Base-by-base conservation (phyloP, 2,113 vertebrate species). In the Takifugu bimaculatus region DNA sequence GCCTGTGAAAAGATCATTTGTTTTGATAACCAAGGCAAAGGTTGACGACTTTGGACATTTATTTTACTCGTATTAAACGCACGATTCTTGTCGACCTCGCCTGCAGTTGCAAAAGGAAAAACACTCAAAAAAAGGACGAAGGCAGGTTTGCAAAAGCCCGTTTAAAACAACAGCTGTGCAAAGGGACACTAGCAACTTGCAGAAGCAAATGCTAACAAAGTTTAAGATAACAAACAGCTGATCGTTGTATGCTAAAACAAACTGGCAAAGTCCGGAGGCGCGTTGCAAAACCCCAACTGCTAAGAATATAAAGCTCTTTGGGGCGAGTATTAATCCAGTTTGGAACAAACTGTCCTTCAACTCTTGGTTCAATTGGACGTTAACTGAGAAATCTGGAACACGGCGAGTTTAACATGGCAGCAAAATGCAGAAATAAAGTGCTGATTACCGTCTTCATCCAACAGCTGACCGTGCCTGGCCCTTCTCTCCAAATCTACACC, bases 381-480 rank as follows among this genome's bases (percentile, higher is more conserved):
- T 0, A 5, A 49, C 13, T 15, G 1, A 48, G n/a, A 48, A 7
- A 50, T 20, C 0, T 50, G 6, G 3, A n/a, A 10, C 20, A 50
- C 48, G 9, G 4, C n/a, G 45, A 13, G 9, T 15, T 45, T 20
- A 3, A 57, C 5, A 7, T 28, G 9, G 6, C 27, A 10, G 10
- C 13, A 1, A 50, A 26, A n/a, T 50, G 6, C 48, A 25, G 48
- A 50, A 9, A 25, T 39, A 9, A 39, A 39, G n/a, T 50, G 48
- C 6, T n/a, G 15, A 20, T 50, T 50, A 50, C 48, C 48, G 7
- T 50, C 93, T 93, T 94, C 93, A 27, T 91, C 87, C 53, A 92
- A 88, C 68, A 92, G 87, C 77, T 92, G 93, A 78, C 87, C 89
- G 58, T 90, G 88, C 73, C 92, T 91, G 84, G 87, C 88, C 72